A percentile compares a stretch with the other conserved stretches of the same genome.
These are phyloP conservation scores for Drosophila sordidula DNA, from an alignment of 2,888 invertebrate species.

Conservation along the genomic window DNA sequence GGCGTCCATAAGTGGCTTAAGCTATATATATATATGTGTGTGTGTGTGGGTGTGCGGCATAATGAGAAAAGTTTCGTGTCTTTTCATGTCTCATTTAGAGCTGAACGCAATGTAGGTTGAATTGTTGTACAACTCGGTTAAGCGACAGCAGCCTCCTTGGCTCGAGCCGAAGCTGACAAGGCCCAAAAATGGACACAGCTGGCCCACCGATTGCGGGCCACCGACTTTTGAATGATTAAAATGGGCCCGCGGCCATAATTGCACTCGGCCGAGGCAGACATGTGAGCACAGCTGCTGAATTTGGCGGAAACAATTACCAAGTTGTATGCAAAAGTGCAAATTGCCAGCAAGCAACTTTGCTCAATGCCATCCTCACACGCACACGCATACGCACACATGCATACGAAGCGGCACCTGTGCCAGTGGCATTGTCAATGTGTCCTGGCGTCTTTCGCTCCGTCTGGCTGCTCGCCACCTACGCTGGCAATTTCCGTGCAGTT, in stretches of 20 bases:
- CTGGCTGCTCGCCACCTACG: conserved; percentile 44
- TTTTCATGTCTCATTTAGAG: conserved; percentile 80
- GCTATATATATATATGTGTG: conserved; percentile 5
- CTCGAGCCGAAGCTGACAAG: conserved; percentile 2
- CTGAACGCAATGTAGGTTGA: conserved; percentile 61
- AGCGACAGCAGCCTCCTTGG: conserved; percentile 31
- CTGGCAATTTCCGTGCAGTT: conserved; percentile 76
- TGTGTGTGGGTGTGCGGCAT: conserved; percentile 55
- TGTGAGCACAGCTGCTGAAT: conserved; percentile 57
- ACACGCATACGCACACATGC: conserved; percentile 20
- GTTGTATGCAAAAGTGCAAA: conserved; percentile 79
- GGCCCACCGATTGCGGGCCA: conserved; percentile 25
- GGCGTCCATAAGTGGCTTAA: conserved; percentile 46
- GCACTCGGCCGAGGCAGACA: conserved; percentile 14
- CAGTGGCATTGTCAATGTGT: conserved; percentile 41
- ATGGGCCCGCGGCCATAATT: conserved; percentile 44
- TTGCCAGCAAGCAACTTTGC: conserved; percentile 60
- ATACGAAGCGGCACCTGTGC: conserved; percentile 38
- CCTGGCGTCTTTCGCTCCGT: conserved; percentile 10
- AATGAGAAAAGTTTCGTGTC: conserved; percentile 84
- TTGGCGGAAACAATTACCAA: conserved; percentile 78
- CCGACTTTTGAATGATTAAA: conserved; percentile 77
- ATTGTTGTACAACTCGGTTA: conserved; percentile 56
- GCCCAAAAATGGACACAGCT: conserved; percentile 50
- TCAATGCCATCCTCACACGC: conserved; percentile 62